Evolutionary conservation across 2,113 vertebrate species (phyloP).

Genomic region (Rynchops niger): DNA sequence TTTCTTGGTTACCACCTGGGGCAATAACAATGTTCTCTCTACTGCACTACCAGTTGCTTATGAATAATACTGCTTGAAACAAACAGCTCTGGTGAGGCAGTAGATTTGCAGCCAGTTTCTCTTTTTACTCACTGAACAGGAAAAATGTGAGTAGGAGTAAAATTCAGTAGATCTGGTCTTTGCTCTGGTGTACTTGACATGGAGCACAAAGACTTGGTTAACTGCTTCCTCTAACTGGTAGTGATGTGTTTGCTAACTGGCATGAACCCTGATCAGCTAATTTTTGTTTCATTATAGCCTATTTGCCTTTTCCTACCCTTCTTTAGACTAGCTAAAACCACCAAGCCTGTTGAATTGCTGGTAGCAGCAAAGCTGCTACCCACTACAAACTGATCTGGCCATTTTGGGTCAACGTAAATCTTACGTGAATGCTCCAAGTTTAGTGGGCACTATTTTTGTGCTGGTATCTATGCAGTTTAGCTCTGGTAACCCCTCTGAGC

Average conservation of each 20-base stretch:
- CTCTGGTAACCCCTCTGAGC: not conserved
- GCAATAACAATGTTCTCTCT: not conserved
- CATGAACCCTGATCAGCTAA: not conserved
- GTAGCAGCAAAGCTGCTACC: not conserved
- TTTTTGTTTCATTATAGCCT: not conserved
- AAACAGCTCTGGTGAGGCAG: not conserved
- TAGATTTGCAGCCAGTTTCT: not conserved
- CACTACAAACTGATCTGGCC: accelerated
- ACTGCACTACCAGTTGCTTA: not conserved
- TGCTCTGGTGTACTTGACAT: not conserved
- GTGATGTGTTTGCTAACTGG: not conserved
- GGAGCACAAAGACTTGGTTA: not conserved
- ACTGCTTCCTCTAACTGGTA: not conserved
- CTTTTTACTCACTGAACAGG: not conserved
- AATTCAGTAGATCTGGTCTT: not conserved
- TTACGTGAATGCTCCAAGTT: not conserved
- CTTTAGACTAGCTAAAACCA: not conserved
- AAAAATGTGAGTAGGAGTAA: not conserved
- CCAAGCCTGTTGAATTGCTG: not conserved
- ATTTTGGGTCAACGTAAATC: not conserved
- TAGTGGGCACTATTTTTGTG: not conserved
- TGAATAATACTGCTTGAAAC: not conserved
- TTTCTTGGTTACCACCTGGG: not conserved
- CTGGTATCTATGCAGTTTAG: not conserved
- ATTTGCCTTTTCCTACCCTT: not conserved